Conservation (phyloP, 92 coral and sea anemone genomes). For the Paragorgia papillata region DNA sequence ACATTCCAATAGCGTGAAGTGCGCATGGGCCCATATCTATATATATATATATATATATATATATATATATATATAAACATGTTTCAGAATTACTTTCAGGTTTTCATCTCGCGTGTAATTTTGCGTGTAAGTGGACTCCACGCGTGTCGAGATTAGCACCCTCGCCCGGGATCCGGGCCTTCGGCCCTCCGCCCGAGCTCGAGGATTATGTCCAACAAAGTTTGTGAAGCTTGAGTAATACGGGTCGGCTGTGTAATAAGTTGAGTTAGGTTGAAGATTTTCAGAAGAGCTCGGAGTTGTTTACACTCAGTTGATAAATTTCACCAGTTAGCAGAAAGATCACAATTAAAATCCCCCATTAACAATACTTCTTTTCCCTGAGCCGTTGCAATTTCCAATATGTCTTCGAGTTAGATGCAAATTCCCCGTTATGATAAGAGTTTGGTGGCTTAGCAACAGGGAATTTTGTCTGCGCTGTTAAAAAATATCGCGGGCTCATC, state of each 20-base stretch:
- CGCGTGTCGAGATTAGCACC: too few species aligned
- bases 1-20: too few species aligned
- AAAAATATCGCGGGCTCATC: too few species aligned
- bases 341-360: constrained; percentile 42
- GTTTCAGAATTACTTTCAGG: too few species aligned
- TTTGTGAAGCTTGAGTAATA: not conserved
- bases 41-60: too few species aligned
- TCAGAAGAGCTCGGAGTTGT: constrained; percentile 39
- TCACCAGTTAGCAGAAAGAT: constrained; percentile 16
- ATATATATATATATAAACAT: too few species aligned
- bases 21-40: too few species aligned
- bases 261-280: constrained; percentile 23
- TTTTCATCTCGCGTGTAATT: too few species aligned
- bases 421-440: constrained; percentile 28
- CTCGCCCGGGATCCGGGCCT: too few species aligned
- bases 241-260: constrained; percentile 19
- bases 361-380: constrained; percentile 32
- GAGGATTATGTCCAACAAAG: not conserved
- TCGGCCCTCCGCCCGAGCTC: too few species aligned
- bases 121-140: too few species aligned
- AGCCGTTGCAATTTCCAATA: constrained; percentile 42
- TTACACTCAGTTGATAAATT: constrained; percentile 29
- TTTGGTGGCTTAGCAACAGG: constrained; percentile 48
- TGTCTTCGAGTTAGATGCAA: constrained; percentile 35
- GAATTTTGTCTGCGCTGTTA: too few species aligned